Evolutionary conservation across 1,140 invertebrate genomes (phyloP).

Genomic region (Drosophila kanapiae): DNA sequence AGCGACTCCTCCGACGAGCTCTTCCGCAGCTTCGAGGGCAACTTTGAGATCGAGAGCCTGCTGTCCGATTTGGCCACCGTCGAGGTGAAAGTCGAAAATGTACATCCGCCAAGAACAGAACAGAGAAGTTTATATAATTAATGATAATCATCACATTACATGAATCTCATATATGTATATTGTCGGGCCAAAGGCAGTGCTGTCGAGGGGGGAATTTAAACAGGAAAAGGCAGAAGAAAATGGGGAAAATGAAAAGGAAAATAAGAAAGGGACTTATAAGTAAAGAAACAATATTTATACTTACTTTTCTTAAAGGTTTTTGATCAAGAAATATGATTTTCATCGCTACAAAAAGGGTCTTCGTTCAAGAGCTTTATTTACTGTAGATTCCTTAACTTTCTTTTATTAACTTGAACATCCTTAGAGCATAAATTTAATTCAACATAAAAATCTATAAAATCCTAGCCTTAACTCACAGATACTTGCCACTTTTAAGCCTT

Average conservation of each 20-base stretch:
- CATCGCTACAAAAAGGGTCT: too few species aligned
- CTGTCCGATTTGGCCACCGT: conserved; percentile 86
- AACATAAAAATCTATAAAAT: background rate
- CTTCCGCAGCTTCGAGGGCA: conserved; percentile 84
- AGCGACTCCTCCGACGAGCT: conserved; percentile 84
- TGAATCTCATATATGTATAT: background rate
- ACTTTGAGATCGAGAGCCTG: conserved; percentile 86
- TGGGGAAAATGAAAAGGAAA: background rate
- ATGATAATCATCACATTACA: background rate
- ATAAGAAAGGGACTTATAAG: background rate
- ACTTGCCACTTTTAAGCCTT: accelerated
- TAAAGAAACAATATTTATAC: background rate
- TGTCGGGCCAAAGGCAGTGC: background rate
- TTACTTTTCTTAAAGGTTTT: too few species aligned
- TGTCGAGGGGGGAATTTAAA: background rate
- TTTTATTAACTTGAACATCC: background rate
- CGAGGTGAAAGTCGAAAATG: conserved; percentile 86
- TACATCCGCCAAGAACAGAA: conserved; percentile 68
- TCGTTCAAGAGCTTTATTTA: background rate
- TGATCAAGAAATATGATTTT: too few species aligned
- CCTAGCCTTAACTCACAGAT: background rate
- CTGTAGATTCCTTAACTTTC: background rate
- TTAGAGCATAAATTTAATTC: background rate
- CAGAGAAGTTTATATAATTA: conserved; percentile 54
- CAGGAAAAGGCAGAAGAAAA: background rate